A percentile compares a stretch with the other conserved stretches of the same genome.
phyloP scores from a whole-genome alignment of 1,140 invertebrate species.

The Tribolium madens region DNA sequence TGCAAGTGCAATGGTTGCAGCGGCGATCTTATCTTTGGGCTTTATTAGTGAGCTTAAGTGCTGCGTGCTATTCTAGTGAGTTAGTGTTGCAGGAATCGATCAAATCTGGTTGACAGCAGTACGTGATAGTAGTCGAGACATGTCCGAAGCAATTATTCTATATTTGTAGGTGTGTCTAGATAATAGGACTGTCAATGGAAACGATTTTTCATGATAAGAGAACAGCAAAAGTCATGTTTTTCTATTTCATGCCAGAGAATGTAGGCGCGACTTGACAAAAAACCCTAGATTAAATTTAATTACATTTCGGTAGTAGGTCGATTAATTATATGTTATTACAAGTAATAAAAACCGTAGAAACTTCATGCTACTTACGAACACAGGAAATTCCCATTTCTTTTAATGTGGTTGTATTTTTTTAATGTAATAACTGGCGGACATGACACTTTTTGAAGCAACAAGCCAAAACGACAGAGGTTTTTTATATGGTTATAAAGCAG shows the following conservation, averaged over 20 bases:
- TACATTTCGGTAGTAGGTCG: slow-evolving; percentile 25
- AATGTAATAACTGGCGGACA: slow-evolving; percentile 32
- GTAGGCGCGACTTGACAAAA: slow-evolving; percentile 3
- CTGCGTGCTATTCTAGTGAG: slow-evolving; percentile 17
- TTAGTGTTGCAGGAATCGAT: slow-evolving; percentile 35
- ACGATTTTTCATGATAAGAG: slow-evolving; percentile 11
- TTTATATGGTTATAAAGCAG: slow-evolving; percentile 22
- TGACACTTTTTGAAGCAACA: slow-evolving; percentile 37
- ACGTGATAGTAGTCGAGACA: slow-evolving; percentile 37
- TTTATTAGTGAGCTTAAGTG: slow-evolving; percentile 28
- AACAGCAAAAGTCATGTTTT: slow-evolving; percentile 14
- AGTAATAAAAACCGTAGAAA: slow-evolving; percentile 41
- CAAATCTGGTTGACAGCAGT: slow-evolving; percentile 38
- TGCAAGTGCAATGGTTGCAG: slow-evolving; percentile 10
- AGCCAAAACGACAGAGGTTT: slow-evolving; percentile 26
- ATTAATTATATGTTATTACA: slow-evolving; percentile 44
- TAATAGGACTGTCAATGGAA: slow-evolving; percentile 33
- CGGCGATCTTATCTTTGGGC: slow-evolving; percentile 5
- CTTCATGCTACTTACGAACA: slow-evolving; percentile 28
- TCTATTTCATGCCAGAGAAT: not conserved
- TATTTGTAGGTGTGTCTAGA: slow-evolving; percentile 23
- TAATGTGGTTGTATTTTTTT: slow-evolving; percentile 29
- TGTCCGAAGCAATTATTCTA: slow-evolving; percentile 38
- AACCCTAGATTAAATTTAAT: slow-evolving; percentile 37
- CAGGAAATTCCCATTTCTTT: slow-evolving; percentile 36